Conservation (phyloP, 2,797 vertebrate genomes). For the Scolopax bukidnonensis region DNA sequence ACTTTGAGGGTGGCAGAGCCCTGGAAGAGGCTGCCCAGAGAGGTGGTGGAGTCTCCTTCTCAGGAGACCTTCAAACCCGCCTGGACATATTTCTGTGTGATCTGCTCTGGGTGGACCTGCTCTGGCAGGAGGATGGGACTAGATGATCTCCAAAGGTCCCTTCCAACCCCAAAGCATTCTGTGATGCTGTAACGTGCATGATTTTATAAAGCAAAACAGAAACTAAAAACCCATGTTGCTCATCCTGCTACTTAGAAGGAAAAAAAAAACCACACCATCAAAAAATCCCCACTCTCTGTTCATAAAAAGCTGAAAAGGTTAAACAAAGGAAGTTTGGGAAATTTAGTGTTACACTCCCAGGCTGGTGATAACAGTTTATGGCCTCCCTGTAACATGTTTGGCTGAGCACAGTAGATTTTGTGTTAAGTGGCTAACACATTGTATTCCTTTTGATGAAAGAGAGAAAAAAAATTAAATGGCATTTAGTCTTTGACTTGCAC, state of each 20-base stretch:
- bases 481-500: conserved; percentile 29
- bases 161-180: too few species aligned
- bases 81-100: too few species aligned
- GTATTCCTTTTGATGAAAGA: conserved; percentile 30
- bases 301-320: conserved; percentile 17
- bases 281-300: not conserved
- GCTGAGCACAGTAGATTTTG: conserved; percentile 20
- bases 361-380: conserved; percentile 16
- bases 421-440: conserved; percentile 30
- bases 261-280: not conserved
- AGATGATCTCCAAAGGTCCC: too few species aligned
- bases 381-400: not conserved
- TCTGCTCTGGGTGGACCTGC: too few species aligned
- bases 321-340: conserved; percentile 1
- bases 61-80: too few species aligned
- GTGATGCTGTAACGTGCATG: not conserved
- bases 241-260: not conserved
- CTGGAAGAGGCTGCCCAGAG: too few species aligned
- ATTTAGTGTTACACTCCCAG: conserved; percentile 5
- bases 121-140: too few species aligned
- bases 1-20: too few species aligned
- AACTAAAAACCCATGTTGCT: not conserved
- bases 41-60: too few species aligned
- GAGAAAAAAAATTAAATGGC: conserved; percentile 1
- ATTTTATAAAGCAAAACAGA: conserved; percentile 13